Percentiles rank a stretch among this genome's conserved stretches.
Conservation (phyloP, 2,113 vertebrate genomes). For the Rhegmatorhina hoffmannsi region DNA sequence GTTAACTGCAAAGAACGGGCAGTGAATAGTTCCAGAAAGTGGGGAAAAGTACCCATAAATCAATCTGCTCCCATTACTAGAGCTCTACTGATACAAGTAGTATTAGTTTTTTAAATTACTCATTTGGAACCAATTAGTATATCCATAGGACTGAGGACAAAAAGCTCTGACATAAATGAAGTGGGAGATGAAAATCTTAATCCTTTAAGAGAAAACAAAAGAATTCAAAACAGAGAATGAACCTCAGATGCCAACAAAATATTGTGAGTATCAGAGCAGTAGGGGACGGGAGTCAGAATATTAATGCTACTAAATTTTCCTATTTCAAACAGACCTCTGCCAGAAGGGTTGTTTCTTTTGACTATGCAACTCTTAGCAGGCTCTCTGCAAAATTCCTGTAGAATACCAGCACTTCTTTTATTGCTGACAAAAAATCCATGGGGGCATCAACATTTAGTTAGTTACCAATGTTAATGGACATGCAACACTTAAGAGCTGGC, state of each 20-base stretch:
- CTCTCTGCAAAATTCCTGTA: not conserved
- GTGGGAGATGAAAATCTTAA: not conserved
- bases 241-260: not conserved
- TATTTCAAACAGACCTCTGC: not conserved
- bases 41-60: not conserved
- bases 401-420: not conserved
- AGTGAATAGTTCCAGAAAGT: not conserved
- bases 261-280: not conserved
- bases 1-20: not conserved
- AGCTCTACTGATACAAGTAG: not conserved
- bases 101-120: not conserved
- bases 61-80: not conserved
- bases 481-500: not conserved
- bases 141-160: not conserved
- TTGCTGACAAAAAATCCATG: not conserved
- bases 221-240: not conserved
- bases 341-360: not conserved
- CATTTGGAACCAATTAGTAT: not conserved
- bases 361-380: not conserved
- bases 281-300: not conserved
- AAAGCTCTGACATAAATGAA: not conserved
- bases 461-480: accelerated
- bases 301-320: not conserved
- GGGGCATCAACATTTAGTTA: not conserved
- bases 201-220: not conserved